Evolutionary conservation across 2,888 invertebrate genomes (phyloP), one percentile per base, ranked within the genome.

Genomic region (Dryocosmus kuriphilus): DNA sequence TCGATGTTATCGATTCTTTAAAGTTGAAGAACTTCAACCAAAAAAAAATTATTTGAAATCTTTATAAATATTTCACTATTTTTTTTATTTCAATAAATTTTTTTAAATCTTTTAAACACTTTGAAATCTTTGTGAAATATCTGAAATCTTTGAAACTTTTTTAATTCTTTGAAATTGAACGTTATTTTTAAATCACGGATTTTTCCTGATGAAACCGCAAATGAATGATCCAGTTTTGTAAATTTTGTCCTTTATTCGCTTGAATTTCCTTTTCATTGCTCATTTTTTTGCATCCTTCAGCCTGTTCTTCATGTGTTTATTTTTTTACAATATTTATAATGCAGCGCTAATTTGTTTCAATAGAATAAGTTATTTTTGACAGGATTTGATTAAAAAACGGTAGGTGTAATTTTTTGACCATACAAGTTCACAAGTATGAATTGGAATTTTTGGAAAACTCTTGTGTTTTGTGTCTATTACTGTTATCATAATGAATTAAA

Each of bases 191-290:
- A 35, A 11, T 11, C 35, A 3, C 9, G 35, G 3, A 9, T 9
- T 57, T 57, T 57, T 24, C 24, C 24, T 24, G 24, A 1, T 57
- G 14, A 24, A 57, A 11, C 75, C 76, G 73, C 73, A 80, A 81
- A 77, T 41, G 62, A 74, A 55, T 38, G 73, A 75, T 78, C 78
- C 74, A 65, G 62, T 81, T 77, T 73, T 51, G 8, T 24, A 27
- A 30, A 51, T 30, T 71, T 51, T 71, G 51, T n/a, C 11, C 14
- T 11, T n/a, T 22, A 24, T 71, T 51, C 30, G 46, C 71, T 51
- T 71, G n/a, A 3, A 46, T 24, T 71, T 71, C 32, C 24, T 65
- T 24, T 65, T 27, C 41, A 51, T n/a, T 71, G 16, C 46, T 41
- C n/a, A 71, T 61, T 79, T 35, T 78, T 46, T 6, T 80, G 57